These are phyloP conservation scores for Halictus rubicundus DNA, from an alignment of 1,140 invertebrate species.

Conservation along the genomic window DNA sequence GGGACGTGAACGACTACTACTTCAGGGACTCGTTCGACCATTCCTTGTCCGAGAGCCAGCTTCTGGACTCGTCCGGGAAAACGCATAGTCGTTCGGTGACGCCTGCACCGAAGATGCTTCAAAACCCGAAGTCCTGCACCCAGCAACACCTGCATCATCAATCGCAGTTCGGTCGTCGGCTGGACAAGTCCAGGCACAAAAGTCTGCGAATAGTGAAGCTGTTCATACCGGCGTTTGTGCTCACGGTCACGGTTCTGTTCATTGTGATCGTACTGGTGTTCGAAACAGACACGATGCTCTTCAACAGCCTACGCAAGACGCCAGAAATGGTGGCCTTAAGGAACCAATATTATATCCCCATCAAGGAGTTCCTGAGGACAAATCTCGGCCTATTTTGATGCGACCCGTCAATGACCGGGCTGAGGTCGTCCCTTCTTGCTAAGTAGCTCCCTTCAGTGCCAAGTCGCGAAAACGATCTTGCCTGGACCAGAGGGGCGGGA, in stretches of 20 bases:
- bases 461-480: slow-evolving; percentile 55
- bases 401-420: slow-evolving; percentile 61
- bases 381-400: slow-evolving; percentile 80
- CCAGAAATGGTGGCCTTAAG: slow-evolving; percentile 90
- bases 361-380: slow-evolving; percentile 87
- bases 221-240: slow-evolving; percentile 87
- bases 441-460: slow-evolving; percentile 61
- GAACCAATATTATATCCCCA: slow-evolving; percentile 90
- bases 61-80: slow-evolving; percentile 81
- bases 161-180: slow-evolving; percentile 36
- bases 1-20: slow-evolving; percentile 83
- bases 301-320: slow-evolving; percentile 86
- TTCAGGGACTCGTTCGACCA: slow-evolving; percentile 89
- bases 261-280: slow-evolving; percentile 85
- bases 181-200: slow-evolving; percentile 70
- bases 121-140: slow-evolving; percentile 77
- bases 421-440: slow-evolving; percentile 54
- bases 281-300: slow-evolving; percentile 87
- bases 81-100: slow-evolving; percentile 78
- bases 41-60: slow-evolving; percentile 87
- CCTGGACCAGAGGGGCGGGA: slow-evolving; percentile 10
- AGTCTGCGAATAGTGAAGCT: slow-evolving; percentile 84
- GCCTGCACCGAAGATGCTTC: slow-evolving; percentile 82
- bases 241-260: slow-evolving; percentile 85
- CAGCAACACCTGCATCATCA: slow-evolving; percentile 62